phyloP scores from a whole-genome alignment of 23 tunicate species.

The Botrylloides violaceus region DNA sequence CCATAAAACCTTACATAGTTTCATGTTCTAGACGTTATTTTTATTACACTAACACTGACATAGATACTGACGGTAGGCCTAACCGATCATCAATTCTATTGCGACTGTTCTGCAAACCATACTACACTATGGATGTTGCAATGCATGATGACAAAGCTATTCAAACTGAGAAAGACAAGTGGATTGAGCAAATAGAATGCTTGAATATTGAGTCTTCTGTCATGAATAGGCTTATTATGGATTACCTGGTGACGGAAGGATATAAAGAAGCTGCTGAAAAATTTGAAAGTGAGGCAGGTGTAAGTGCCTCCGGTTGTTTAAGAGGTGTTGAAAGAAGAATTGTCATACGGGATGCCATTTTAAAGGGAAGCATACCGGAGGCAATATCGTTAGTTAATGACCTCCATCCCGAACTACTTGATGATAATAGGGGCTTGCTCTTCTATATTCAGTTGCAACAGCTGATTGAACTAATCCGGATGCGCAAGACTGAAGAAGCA shows the following conservation, averaged over 20 bases:
- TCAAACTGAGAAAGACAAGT: conserved; percentile 39
- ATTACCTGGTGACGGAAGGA: conserved; percentile 84
- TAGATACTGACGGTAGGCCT: no score
- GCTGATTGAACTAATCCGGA: conserved; percentile 84
- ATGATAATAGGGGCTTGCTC: conserved; percentile 65
- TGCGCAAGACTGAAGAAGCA: conserved; percentile 65
- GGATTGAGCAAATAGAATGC: conserved; percentile 76
- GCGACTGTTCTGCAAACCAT: no score
- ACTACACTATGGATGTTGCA: conserved; percentile 59
- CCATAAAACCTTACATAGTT: no score
- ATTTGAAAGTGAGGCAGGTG: conserved; percentile 81
- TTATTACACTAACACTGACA: no score
- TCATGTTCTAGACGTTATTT: no score
- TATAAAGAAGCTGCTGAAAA: conserved; percentile 96
- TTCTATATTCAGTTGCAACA: conserved; percentile 72
- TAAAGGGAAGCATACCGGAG: conserved; percentile 56
- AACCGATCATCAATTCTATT: no score
- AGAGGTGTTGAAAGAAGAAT: conserved; percentile 54
- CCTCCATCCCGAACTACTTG: conserved; percentile 79
- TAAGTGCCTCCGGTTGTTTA: conserved; percentile 25
- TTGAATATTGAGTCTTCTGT: conserved; percentile 76
- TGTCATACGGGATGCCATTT: conserved; percentile 79
- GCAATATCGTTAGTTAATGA: conserved; percentile 84
- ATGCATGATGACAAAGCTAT: conserved; percentile 57
- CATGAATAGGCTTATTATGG: conserved; percentile 87